Conservation (phyloP, 2,113 vertebrate genomes). For the Ascaphus truei region DNA sequence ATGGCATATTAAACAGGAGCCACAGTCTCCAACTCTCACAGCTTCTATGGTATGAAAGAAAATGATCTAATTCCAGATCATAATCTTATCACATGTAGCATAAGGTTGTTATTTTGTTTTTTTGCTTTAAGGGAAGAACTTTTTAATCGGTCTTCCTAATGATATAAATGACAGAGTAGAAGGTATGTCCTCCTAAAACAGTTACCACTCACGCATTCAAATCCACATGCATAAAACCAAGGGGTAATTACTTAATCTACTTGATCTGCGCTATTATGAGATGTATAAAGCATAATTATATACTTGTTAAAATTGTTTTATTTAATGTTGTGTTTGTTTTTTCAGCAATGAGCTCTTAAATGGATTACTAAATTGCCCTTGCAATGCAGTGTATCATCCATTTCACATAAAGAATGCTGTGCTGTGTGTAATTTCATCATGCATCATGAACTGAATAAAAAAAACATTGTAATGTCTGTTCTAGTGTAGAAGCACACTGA, state of each 20-base stretch:
- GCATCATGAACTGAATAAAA: neutral
- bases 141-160: no score
- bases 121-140: no score
- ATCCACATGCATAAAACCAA: neutral
- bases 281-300: slow-evolving; percentile 7
- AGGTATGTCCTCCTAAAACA: neutral
- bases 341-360: slow-evolving; percentile 15
- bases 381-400: neutral
- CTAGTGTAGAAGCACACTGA: neutral
- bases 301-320: slow-evolving; percentile 20
- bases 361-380: slow-evolving; percentile 15
- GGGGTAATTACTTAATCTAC: neutral
- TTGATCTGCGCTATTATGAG: slow-evolving; percentile 4
- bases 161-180: no score
- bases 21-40: no score
- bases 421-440: slow-evolving; percentile 7
- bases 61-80: no score
- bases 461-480: neutral
- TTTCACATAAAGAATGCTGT: slow-evolving; percentile 16
- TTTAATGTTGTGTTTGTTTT: slow-evolving; percentile 25
- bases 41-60: no score
- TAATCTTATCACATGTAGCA: no score
- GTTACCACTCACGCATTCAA: neutral
- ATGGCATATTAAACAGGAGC: no score
- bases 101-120: no score